Evolutionary conservation across 2,797 vertebrate species (phyloP).

Genomic region (Pseudocheirus occidentalis): DNA sequence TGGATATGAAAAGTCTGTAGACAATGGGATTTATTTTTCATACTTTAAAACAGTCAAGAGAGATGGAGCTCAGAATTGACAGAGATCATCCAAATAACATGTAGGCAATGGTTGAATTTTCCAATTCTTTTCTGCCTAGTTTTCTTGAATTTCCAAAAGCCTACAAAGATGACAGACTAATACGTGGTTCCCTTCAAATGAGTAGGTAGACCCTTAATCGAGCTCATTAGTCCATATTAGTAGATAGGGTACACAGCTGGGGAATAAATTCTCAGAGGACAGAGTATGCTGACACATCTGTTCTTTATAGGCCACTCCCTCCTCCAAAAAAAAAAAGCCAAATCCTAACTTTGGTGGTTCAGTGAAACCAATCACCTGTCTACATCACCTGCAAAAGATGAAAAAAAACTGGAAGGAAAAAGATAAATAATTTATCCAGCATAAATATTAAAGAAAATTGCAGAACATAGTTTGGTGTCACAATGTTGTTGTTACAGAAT

Average conservation of each 20-base stretch:
- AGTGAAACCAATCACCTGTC: slow-evolving; percentile 60
- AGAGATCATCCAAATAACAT: slow-evolving; percentile 7
- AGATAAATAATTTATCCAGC: slow-evolving; percentile 70
- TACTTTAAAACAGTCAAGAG: neutral
- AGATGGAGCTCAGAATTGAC: neutral
- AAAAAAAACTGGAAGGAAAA: slow-evolving; percentile 19
- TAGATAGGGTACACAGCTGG: slow-evolving; percentile 52
- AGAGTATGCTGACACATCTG: slow-evolving; percentile 64
- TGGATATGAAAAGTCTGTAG: neutral
- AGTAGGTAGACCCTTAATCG: slow-evolving; percentile 79
- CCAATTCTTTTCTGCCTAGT: slow-evolving; percentile 61
- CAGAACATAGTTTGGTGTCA: slow-evolving; percentile 58
- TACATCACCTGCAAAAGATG: slow-evolving; percentile 43
- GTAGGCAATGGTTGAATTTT: slow-evolving; percentile 67
- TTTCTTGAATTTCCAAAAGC: slow-evolving; percentile 73
- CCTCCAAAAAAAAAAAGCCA: neutral
- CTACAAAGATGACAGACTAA: slow-evolving; percentile 77
- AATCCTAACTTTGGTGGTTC: slow-evolving; percentile 48
- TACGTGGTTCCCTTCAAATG: slow-evolving; percentile 77
- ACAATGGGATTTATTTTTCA: neutral
- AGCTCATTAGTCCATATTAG: slow-evolving; percentile 83
- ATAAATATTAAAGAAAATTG: slow-evolving; percentile 77
- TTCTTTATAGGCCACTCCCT: neutral
- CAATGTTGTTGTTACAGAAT: slow-evolving; percentile 63
- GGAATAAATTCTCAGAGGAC: slow-evolving; percentile 71